A percentile compares a stretch with the other conserved stretches of the same genome.
Conservation (phyloP, 2,888 invertebrate genomes). For the Germaria angustata region DNA sequence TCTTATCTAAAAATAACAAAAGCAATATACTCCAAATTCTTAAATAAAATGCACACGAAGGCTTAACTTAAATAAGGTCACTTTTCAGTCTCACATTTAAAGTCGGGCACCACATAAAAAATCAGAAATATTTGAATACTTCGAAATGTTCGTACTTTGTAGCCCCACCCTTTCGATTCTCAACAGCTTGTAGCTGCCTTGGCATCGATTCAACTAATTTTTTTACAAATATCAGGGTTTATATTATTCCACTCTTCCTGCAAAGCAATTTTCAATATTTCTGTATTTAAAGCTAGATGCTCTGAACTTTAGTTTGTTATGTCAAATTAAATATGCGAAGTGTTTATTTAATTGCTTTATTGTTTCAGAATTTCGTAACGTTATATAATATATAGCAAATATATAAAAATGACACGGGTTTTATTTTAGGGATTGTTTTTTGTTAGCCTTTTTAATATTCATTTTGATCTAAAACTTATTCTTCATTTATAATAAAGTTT, state of each 20-base stretch:
- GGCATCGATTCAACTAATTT: too few relatives aligned
- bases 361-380: slow-evolving; percentile 34
- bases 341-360: not conserved
- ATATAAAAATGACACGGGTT: slow-evolving; percentile 37
- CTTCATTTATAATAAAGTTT: not conserved
- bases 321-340: not conserved
- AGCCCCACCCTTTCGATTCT: too few relatives aligned
- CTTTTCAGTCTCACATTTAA: too few relatives aligned
- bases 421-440: slow-evolving; percentile 8
- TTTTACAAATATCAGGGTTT: not conserved
- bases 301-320: not conserved
- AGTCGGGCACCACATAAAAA: too few relatives aligned
- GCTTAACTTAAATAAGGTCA: too few relatives aligned
- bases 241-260: not conserved
- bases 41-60: too few relatives aligned
- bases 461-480: slow-evolving; percentile 4
- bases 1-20: too few relatives aligned
- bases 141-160: too few relatives aligned
- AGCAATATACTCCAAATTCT: too few relatives aligned
- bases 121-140: too few relatives aligned
- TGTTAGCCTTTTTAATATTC: not conserved
- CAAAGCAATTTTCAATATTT: too few relatives aligned
- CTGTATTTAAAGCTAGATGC: slow-evolving; percentile 16
- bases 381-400: slow-evolving; percentile 46
- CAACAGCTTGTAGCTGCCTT: too few relatives aligned